phyloP scores from a whole-genome alignment of 2,888 invertebrate species.

The Cantharis rustica region DNA sequence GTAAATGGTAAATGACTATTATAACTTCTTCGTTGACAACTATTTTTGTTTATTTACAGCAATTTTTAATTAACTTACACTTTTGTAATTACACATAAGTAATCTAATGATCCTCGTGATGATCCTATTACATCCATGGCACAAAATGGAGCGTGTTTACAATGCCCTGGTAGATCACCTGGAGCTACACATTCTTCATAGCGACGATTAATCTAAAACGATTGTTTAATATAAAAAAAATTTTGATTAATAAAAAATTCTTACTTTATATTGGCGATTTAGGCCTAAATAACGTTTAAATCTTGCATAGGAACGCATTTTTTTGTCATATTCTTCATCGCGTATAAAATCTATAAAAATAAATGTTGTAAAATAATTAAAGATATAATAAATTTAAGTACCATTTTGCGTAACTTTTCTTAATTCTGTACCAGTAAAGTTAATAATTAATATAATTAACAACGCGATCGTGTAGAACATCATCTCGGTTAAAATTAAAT shows the following conservation, averaged over 20 bases:
- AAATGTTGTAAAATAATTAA: background rate
- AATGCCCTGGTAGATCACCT: conserved; percentile 66
- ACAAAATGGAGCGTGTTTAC: conserved; percentile 69
- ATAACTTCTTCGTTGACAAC: too few species aligned
- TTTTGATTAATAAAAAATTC: background rate
- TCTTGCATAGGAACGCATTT: conserved; percentile 32
- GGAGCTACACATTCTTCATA: conserved; percentile 65
- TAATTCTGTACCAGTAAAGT: background rate
- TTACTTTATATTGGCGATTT: conserved; percentile 46
- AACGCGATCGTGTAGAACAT: background rate
- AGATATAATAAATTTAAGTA: background rate
- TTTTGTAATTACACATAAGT: conserved; percentile 72
- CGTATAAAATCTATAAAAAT: background rate
- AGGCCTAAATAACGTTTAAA: conserved; percentile 47
- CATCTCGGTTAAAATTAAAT: background rate
- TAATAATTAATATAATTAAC: background rate
- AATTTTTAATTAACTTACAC: conserved; percentile 56
- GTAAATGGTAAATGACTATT: too few species aligned
- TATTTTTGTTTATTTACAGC: too few species aligned
- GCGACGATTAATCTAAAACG: conserved; percentile 62
- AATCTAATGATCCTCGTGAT: conserved; percentile 65
- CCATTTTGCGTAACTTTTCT: background rate
- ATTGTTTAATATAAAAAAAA: background rate
- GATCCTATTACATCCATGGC: conserved; percentile 54
- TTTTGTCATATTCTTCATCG: background rate